A percentile compares a stretch with the other conserved stretches of the same genome.
Evolutionary conservation across 1,140 invertebrate genomes (phyloP).

Genomic region (Popillia japonica): DNA sequence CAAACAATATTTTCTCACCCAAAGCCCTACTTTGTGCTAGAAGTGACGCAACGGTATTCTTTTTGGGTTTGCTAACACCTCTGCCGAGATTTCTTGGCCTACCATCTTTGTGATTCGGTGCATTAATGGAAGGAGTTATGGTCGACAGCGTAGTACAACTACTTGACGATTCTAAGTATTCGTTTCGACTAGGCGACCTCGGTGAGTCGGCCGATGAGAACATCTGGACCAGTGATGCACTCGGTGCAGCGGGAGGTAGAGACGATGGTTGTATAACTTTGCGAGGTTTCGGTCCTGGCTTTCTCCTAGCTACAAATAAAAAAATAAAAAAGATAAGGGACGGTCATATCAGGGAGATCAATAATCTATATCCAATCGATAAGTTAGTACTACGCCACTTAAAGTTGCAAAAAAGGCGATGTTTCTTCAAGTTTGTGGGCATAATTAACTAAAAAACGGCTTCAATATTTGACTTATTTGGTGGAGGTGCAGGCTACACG

Average conservation of each 20-base stretch:
- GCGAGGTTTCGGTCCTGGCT: conserved; percentile 76
- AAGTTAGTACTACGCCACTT: too few relatives aligned
- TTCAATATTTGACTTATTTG: too few relatives aligned
- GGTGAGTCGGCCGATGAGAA: conserved; percentile 68
- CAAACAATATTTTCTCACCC: conserved; percentile 60
- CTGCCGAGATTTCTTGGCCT: conserved; percentile 81
- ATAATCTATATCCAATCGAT: too few relatives aligned
- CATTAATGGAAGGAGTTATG: conserved; percentile 44
- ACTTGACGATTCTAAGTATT: conserved; percentile 66
- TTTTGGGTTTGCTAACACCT: conserved; percentile 87
- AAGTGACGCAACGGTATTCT: conserved; percentile 88
- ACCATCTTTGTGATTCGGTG: conserved; percentile 70
- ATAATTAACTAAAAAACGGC: too few relatives aligned
- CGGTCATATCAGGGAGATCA: too few relatives aligned
- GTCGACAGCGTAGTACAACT: conserved; percentile 65
- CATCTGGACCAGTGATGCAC: conserved; percentile 64
- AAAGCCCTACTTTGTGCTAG: conserved; percentile 83
- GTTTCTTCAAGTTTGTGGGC: too few relatives aligned
- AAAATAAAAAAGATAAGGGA: neutral
- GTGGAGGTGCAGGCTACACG: too few relatives aligned
- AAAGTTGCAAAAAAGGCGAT: too few relatives aligned
- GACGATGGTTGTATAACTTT: conserved; percentile 68
- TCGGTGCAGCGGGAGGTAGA: conserved; percentile 63
- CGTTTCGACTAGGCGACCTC: conserved; percentile 64
- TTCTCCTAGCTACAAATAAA: conserved; percentile 69